These are phyloP conservation scores for Polydrusus pterygomalis DNA, from an alignment of 2,888 invertebrate species.

Conservation along the genomic window DNA sequence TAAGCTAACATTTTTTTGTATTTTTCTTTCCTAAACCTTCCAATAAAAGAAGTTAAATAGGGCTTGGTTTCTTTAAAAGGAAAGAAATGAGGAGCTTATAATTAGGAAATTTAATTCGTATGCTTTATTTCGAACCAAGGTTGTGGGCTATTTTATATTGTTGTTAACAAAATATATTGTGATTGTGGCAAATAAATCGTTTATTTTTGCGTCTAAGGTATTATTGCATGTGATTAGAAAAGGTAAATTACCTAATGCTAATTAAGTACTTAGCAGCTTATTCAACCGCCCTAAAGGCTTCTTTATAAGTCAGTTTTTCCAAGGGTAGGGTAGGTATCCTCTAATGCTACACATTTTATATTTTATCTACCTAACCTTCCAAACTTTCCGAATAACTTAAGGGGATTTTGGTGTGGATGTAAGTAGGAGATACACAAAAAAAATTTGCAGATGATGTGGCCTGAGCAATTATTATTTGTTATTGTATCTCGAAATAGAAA, in stretches of 20 bases:
- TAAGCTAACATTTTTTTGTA: background rate
- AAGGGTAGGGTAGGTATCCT: too few relatives aligned
- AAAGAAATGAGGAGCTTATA: constrained; percentile 24
- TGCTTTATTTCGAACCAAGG: constrained; percentile 16
- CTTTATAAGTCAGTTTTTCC: background rate
- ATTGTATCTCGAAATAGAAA: too few relatives aligned
- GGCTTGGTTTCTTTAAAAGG: constrained; percentile 27
- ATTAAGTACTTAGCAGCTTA: background rate
- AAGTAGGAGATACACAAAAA: too few relatives aligned
- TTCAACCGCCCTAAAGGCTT: constrained; percentile 1
- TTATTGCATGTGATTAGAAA: constrained; percentile 1
- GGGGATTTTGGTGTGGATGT: too few relatives aligned
- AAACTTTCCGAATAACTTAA: too few relatives aligned
- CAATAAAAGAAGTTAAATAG: constrained; percentile 15
- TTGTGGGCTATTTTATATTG: background rate
- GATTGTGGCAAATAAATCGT: background rate
- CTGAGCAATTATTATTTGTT: too few relatives aligned
- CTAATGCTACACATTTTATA: too few relatives aligned
- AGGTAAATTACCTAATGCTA: constrained; percentile 15
- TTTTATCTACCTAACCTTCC: too few relatives aligned
- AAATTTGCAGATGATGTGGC: too few relatives aligned
- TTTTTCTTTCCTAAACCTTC: background rate
- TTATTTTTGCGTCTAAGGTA: background rate
- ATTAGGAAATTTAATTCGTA: constrained; percentile 15
- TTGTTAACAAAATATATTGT: background rate